Evolutionary conservation across 2,113 vertebrate genomes (phyloP), one percentile per base, ranked within the genome.

Genomic region (Scomber scombrus): DNA sequence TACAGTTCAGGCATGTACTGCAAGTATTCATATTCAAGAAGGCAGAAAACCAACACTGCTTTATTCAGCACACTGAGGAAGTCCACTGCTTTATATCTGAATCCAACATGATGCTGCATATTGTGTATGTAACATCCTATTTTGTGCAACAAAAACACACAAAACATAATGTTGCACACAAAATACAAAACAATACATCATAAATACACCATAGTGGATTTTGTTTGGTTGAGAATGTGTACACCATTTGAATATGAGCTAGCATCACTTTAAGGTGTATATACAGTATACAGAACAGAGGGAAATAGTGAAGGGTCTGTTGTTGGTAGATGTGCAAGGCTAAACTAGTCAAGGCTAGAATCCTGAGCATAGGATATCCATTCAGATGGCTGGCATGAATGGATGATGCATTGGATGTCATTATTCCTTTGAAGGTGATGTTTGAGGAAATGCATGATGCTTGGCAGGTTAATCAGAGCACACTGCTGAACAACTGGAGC

Each of bases 11-110:
- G 84, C 89, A 72, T 93, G 74, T 79, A 74, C 47, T 86, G 73
- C 93, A 72, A 60, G 51, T 95, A 94, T 31, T 67, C 34, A 95
- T 94, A 95, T 94, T 95, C 93, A 96, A 96, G 93, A 89, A 85
- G 87, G 78, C 80, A 77, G 81, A 79, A 84, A 78, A 82, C 11
- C 29, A 67, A 58, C 31, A 58, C 43, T 64, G 72, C 50, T 75
- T 47, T 34, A 21, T 73, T 69, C 50, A 64, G 46, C 56, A 80
- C 43, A 68, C 55, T 34, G 66, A 73, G 49, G 14, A 29, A 63
- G 57, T 58, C 50, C 49, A 19, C 56, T 34, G 47, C 49, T 76
- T 61, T 40, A 52, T 56, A 50, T 82, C 57, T 34, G 21, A 77
- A 76, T 55, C 68, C 11, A 62, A 63, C 47, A 43, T 13, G 50